phyloP scores from a whole-genome alignment of 37 sponge, comb jelly and placozoan species.

The Ianthella basta region DNA sequence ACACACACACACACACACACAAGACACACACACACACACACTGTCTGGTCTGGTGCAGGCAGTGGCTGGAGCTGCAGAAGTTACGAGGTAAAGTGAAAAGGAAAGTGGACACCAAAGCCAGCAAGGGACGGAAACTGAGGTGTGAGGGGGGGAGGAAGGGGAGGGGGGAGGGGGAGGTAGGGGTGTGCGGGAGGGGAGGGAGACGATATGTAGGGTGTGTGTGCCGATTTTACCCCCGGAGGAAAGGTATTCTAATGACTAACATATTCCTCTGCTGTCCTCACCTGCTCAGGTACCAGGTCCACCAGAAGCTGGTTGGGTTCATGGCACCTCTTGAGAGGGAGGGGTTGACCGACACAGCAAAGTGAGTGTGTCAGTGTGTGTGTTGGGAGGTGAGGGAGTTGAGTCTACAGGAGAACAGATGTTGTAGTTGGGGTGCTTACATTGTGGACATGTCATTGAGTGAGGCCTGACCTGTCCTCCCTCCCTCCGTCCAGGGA shows the following conservation, averaged over 20 bases:
- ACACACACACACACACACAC: too few species aligned
- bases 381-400: too few species aligned
- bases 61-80: constrained; percentile 54
- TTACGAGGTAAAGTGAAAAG: constrained; percentile 77
- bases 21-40: too few species aligned
- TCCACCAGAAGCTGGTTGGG: constrained; percentile 82
- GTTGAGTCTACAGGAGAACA: too few species aligned
- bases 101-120: constrained; percentile 90
- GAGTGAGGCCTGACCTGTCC: not conserved
- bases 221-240: too few species aligned
- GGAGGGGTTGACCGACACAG: constrained; percentile 54
- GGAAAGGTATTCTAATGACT: too few species aligned
- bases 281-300: constrained; percentile 58
- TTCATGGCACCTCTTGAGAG: constrained; percentile 88
- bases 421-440: too few species aligned
- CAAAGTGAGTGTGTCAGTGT: constrained; percentile 68
- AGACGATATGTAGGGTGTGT: too few species aligned
- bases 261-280: not conserved
- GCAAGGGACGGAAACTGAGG: constrained; percentile 94
- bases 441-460: too few species aligned
- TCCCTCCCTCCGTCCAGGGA: too few species aligned
- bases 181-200: too few species aligned
- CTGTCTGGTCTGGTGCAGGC: not conserved
- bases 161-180: not conserved
- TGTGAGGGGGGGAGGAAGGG: constrained; percentile 5